Conservation (phyloP, 2,888 invertebrate genomes). For the Eupithecia vulgata region DNA sequence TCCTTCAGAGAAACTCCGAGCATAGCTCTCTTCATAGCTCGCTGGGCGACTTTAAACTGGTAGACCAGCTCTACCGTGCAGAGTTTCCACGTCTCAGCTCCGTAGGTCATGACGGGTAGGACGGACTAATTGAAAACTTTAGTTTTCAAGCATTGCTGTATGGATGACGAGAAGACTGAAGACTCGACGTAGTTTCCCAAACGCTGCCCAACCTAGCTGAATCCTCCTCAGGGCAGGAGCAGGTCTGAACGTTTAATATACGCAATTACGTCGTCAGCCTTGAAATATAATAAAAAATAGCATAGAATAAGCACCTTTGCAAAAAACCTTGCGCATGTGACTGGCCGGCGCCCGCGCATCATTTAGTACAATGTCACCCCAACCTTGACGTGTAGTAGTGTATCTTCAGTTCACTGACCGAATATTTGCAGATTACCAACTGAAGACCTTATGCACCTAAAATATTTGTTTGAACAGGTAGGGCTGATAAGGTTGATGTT, state of each 20-base stretch:
- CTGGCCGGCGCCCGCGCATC: slow-evolving; percentile 59
- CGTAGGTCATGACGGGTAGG: no score
- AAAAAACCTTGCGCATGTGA: slow-evolving; percentile 31
- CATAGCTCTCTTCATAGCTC: no score
- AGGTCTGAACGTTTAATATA: background rate
- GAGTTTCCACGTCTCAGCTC: no score
- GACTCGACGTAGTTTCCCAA: no score
- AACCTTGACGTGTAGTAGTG: slow-evolving; percentile 66
- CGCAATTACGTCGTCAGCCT: background rate
- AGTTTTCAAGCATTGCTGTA: no score
- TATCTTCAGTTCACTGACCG: slow-evolving; percentile 67
- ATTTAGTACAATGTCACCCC: slow-evolving; percentile 67
- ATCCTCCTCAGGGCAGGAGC: no score
- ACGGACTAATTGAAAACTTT: no score
- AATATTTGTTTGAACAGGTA: background rate
- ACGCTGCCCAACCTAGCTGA: no score
- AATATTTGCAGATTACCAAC: slow-evolving; percentile 52
- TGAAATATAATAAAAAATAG: slow-evolving; percentile 4
- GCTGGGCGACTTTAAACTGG: no score
- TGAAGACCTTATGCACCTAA: slow-evolving; percentile 4
- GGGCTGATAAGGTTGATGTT: background rate
- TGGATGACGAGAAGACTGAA: no score
- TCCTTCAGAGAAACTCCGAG: no score
- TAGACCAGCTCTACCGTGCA: no score
- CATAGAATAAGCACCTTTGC: slow-evolving; percentile 2